Conservation (phyloP, 1,140 invertebrate genomes). For the honey bee (Apis mellifera) region DNA sequence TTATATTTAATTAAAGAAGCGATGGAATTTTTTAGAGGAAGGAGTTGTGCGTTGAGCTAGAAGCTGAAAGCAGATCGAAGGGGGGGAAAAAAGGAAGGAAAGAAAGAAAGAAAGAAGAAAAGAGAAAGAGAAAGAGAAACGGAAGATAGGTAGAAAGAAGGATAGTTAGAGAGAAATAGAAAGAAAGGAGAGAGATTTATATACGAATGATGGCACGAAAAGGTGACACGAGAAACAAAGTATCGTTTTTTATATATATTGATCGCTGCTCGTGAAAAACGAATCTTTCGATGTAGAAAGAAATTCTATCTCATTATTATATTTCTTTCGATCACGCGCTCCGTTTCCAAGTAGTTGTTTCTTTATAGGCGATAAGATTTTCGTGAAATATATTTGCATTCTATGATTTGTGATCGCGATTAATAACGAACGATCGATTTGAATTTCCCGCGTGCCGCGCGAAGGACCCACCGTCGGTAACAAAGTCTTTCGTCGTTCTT, state of each 20-base stretch:
- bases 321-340: conserved; percentile 14
- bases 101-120: not conserved
- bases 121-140: not conserved
- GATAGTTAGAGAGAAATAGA: no score
- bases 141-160: not conserved
- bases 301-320: not conserved
- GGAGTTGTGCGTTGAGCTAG: not conserved
- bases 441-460: conserved; percentile 37
- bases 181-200: not conserved
- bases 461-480: conserved; percentile 54
- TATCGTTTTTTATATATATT: conserved; percentile 5
- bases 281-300: not conserved
- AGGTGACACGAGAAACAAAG: not conserved
- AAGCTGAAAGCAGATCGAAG: not conserved
- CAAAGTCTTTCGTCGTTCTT: conserved; percentile 48
- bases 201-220: not conserved
- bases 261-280: not conserved
- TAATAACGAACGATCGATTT: not conserved
- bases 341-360: conserved; percentile 21
- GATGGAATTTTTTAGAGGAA: conserved; percentile 35
- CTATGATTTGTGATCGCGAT: not conserved
- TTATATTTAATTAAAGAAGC: conserved; percentile 64
- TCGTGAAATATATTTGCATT: not conserved
- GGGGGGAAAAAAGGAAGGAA: not conserved
- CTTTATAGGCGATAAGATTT: conserved; percentile 43